Base-by-base conservation (phyloP, 2,113 vertebrate genomes). In the Panthera leo region DNA sequence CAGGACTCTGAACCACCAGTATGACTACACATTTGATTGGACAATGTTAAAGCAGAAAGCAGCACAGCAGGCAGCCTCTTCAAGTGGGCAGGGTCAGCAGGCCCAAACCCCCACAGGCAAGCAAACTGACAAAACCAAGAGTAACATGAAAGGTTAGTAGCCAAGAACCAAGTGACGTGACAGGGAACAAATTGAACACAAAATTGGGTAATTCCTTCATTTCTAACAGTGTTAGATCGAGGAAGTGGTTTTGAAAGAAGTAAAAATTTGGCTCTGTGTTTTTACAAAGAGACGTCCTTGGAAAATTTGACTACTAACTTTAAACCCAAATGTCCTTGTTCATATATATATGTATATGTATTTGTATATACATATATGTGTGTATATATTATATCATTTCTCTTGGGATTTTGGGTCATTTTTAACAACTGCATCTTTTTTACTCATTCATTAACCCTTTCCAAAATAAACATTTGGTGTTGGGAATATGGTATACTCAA, bases 111-210 rank as follows among this genome's bases (percentile, higher is more conserved):
- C 99, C 99, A 99, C 99, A 99, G 99, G 99, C 99, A 99, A 99
- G 99, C 99, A 99, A 99, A 99, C 99, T 99, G 99, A 99, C 99
- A 99, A 99, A 99, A 99, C 99, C 99, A 99, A 99, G 99, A 99
- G 99, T 99, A 99, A 99, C 99, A 99, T 99, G 99, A 99, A 99
- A 99, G 99, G 99, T 99, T 99, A 99, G 99, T 99, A 99, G 99
- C 99, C 99, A 99, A 99, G 99, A 99, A 99, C 99, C 99, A 99
- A 99, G 99, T 99, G 99, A 99, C 99, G 99, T 99, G 99, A 98
- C 97, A 99, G 98, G 98, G 97, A 98, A 98, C 98, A 98, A 98
- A 99, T 98, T 98, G 98, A 98, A 97, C 96, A 98, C 98, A 97
- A 98, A 99, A 99, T 99, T 99, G 99, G 99, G 99, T 99, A 95